Base-by-base conservation (phyloP, 1,140 invertebrate genomes). In the Zaprionus gabonicus region DNA sequence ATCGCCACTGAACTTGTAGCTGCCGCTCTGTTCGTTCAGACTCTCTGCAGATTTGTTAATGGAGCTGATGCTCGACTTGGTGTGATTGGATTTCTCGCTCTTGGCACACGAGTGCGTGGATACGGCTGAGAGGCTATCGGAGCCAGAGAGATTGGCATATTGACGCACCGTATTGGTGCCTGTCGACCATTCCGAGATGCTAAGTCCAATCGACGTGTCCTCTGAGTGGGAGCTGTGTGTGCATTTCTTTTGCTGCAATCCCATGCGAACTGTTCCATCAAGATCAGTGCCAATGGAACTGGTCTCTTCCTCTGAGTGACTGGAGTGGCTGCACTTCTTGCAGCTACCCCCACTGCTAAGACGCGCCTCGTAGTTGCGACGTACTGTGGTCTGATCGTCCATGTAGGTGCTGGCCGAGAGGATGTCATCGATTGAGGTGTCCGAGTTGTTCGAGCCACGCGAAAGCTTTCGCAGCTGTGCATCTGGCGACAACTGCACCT, bases 181-280 rank as follows among this genome's bases (percentile, higher is more conserved):
- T 41, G 96, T 97, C 0, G 96, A 97, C 96, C 96, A 97, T 80
- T 97, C 96, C 1, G 96, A 97, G 83, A 96, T 96, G 75, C 96
- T 96, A 31, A 97, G 93, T 17, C 96, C 96, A 91, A 97, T 96
- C 0, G 96, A 97, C 1, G 96, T 97, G 86, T 97, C 96, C 91
- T 97, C 96, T 20, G 96, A 96, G 88, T 97, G 96, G 0, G 96
- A 97, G 92, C 96, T 95, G 92, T 96, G 94, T 60, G 96, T 94
- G 93, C 96, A 95, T 94, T 96, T 94, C 75, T 96, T 96, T 62
- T 95, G 96, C 87, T 96, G 96, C 6, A 96, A 92, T 5, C 95
- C 96, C 81, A 96, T 95, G 91, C 96, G 95, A 0, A 97, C 96
- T 0, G 96, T 97, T 20, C 96, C 96, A 92, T 96, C 96, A 12